Evolutionary conservation across 2,113 vertebrate genomes (phyloP), one percentile per base, ranked within the genome.

Genomic region (Centropus bengalensis): DNA sequence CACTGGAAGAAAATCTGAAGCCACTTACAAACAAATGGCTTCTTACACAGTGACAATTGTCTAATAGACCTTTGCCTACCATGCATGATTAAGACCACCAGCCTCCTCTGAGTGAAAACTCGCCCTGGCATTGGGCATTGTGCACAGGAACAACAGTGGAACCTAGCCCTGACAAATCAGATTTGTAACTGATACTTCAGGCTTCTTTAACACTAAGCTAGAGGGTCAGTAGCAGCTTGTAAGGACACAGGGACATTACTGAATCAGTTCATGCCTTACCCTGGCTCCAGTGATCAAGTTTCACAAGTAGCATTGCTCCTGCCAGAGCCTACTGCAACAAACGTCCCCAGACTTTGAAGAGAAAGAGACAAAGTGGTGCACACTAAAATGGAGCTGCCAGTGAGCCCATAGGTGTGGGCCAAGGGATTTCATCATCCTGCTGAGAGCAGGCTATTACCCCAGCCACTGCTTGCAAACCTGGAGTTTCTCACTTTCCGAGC

Each of bases 131-230:
- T 21, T 2, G 28, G 38, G 74, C 66, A 86, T 66, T 1, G 4
- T 56, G 30, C 0, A 0, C 60, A 23, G 12, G 14, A 91, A 79
- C 54, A 54, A 45, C 14, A 82, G 89, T 51, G 87, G 78, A 91
- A 45, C 38, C 68, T 10, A 28, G 74, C 55, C 78, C 91, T 91
- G 95, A 94, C 89, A 94, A 59, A 42, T 58, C 66, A 59, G 62
- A 86, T 94, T 96, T 84, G 64, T 67, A 91, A 70, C 76, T 79
- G 91, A 87, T 94, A 88, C 66, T 70, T 97, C 88, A 94, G 36
- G 55, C 26, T 82, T 52, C 89, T 77, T 67, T 56, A 93, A 42
- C 86, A 16, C 26, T 10, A 14, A 75, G 58, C 23, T 83, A 70
- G 55, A 59, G 62, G 71, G 59, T 84, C 77, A 71, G 77, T 40